phyloP scores from a whole-genome alignment of 2,888 invertebrate species.

The Macrophya alboannulata region DNA sequence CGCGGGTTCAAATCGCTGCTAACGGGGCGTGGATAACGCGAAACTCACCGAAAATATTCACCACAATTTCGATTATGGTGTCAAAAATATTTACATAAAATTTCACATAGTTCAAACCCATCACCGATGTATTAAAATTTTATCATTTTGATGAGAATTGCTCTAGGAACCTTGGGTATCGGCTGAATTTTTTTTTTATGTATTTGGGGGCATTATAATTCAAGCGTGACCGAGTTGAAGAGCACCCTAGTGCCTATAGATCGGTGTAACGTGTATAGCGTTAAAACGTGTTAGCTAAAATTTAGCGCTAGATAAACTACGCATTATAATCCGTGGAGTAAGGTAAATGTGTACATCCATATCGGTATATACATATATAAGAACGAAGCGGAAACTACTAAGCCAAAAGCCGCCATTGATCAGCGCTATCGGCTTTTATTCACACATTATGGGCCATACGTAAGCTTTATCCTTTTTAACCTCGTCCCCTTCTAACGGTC shows the following conservation, averaged over 20 bases:
- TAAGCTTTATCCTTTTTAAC: constrained; percentile 71
- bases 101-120: neutral
- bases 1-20: neutral
- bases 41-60: neutral
- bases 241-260: neutral
- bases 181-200: neutral
- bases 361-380: constrained; percentile 11
- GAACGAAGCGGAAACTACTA: constrained; percentile 31
- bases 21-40: neutral
- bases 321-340: constrained; percentile 25
- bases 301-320: constrained; percentile 30
- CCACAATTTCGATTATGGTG: neutral
- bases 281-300: constrained; percentile 25
- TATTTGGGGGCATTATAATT: too few species aligned
- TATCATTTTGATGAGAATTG: too few species aligned
- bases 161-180: too few species aligned
- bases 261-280: neutral
- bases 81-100: neutral
- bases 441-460: constrained; percentile 72
- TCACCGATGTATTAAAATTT: too few species aligned
- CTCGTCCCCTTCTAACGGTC: neutral
- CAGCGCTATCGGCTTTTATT: constrained; percentile 69
- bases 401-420: constrained; percentile 64
- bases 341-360: constrained; percentile 31
- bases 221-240: too few species aligned